A percentile compares a stretch with the other conserved stretches of the same genome.
Evolutionary conservation across 1,140 invertebrate genomes (phyloP).

Genomic region (Tribolium madens): DNA sequence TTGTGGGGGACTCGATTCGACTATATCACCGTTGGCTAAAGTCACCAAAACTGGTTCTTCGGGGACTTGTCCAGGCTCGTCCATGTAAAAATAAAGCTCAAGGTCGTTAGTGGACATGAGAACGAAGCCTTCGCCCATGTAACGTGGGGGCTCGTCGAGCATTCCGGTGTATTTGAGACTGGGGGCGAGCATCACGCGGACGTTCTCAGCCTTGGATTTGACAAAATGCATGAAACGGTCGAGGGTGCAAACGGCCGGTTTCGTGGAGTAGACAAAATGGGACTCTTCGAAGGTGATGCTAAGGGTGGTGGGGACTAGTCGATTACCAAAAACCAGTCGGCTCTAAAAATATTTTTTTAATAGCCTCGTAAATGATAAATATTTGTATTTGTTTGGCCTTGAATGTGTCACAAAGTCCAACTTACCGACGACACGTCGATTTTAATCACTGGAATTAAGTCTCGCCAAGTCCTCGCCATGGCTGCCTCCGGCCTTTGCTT

Average conservation of each 20-base stretch:
- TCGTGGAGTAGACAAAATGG: conserved; percentile 95
- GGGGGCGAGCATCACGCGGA: conserved; percentile 87
- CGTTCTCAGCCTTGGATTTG: conserved; percentile 94
- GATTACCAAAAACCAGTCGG: conserved; percentile 96
- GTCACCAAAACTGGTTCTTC: conserved; percentile 91
- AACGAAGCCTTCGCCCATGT: conserved; percentile 98
- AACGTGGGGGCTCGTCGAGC: conserved; percentile 94
- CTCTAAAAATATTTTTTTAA: conserved; percentile 70
- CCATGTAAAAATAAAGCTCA: conserved; percentile 96
- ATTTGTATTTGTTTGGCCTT: no score
- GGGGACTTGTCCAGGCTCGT: conserved; percentile 91
- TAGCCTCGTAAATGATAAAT: no score
- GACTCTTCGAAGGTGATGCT: conserved; percentile 95
- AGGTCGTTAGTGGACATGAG: conserved; percentile 95
- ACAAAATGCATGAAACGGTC: conserved; percentile 98
- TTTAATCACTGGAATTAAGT: conserved; percentile 97
- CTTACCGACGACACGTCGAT: conserved; percentile 88
- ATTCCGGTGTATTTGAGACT: conserved; percentile 94
- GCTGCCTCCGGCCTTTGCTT: conserved; percentile 80
- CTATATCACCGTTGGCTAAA: conserved; percentile 92
- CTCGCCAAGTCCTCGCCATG: conserved; percentile 90
- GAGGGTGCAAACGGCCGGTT: conserved; percentile 90
- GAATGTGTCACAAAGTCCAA: no score
- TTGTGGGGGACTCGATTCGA: conserved; percentile 90
- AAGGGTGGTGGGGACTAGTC: conserved; percentile 91